A percentile compares a stretch with the other conserved stretches of the same genome.
Evolutionary conservation across 92 coral and sea anemone genomes (phyloP).

Genomic region (Phenganax stokvisi): DNA sequence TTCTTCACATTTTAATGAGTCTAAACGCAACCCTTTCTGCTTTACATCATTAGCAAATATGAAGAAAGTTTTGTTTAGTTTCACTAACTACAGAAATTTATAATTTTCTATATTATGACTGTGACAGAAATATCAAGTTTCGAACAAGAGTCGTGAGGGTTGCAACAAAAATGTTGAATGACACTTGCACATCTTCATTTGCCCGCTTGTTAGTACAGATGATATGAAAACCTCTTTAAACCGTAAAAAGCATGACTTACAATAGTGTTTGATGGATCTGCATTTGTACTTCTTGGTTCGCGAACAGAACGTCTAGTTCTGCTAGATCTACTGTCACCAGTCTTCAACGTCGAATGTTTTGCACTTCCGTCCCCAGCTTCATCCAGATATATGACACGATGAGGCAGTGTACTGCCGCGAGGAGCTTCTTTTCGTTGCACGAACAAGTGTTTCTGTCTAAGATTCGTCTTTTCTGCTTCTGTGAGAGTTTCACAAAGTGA

Average conservation of each 20-base stretch:
- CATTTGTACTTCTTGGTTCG: neutral
- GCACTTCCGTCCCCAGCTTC: slow-evolving; percentile 1
- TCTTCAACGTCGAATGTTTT: neutral
- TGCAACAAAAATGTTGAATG: neutral
- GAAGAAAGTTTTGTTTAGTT: neutral
- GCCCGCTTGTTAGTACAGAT: neutral
- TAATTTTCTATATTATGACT: too few species aligned
- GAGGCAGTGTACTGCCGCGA: slow-evolving; percentile 65
- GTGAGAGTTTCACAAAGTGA: slow-evolving; percentile 11
- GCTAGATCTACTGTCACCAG: neutral
- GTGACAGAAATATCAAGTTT: neutral
- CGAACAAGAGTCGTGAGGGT: neutral
- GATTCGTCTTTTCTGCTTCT: slow-evolving; percentile 3
- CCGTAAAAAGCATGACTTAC: neutral
- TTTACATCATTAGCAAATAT: neutral
- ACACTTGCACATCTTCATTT: neutral
- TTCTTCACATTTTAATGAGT: too few species aligned
- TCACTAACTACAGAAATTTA: neutral
- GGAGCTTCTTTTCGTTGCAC: slow-evolving; percentile 57
- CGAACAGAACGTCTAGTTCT: slow-evolving; percentile 6
- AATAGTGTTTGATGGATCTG: neutral
- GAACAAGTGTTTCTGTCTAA: slow-evolving; percentile 50
- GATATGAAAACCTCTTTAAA: neutral
- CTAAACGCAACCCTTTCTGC: too few species aligned
- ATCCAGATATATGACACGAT: slow-evolving; percentile 4